Conservation (phyloP, 1,140 invertebrate species). For the Solenopsis invicta region DNA sequence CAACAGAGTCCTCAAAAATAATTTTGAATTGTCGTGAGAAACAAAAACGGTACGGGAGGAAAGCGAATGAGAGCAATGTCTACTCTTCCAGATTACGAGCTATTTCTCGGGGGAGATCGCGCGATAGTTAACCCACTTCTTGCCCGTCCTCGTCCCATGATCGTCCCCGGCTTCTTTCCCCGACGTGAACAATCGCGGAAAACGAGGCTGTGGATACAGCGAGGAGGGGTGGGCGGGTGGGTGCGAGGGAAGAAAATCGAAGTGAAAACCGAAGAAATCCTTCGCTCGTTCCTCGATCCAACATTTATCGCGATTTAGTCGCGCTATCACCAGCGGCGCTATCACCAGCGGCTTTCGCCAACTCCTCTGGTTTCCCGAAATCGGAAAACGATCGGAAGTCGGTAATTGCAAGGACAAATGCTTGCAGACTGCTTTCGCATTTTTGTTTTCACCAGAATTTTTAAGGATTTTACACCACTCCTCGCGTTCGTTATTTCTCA, state of each 20-base stretch:
- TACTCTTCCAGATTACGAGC: slow-evolving; percentile 49
- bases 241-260: slow-evolving; percentile 6
- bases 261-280: slow-evolving; percentile 13
- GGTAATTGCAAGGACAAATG: slow-evolving; percentile 42
- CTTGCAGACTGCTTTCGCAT: neutral
- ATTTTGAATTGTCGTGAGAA: neutral
- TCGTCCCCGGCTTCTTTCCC: slow-evolving; percentile 38
- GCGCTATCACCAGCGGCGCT: slow-evolving; percentile 15
- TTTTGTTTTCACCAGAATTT: neutral
- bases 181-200: slow-evolving; percentile 55
- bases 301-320: slow-evolving; percentile 16
- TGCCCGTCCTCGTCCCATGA: slow-evolving; percentile 14
- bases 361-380: slow-evolving; percentile 10
- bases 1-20: neutral
- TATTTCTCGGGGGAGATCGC: slow-evolving; percentile 60
- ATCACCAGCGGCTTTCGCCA: slow-evolving; percentile 1
- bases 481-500: neutral
- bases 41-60: neutral
- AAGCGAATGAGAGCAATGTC: neutral
- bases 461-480: neutral
- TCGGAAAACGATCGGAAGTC: slow-evolving; percentile 43
- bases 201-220: slow-evolving; percentile 42
- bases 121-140: slow-evolving; percentile 63
- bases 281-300: neutral
- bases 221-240: neutral